These are phyloP conservation scores for Phrynosoma blainvillii DNA, from an alignment of 2,113 vertebrate species.

Conservation along the genomic window DNA sequence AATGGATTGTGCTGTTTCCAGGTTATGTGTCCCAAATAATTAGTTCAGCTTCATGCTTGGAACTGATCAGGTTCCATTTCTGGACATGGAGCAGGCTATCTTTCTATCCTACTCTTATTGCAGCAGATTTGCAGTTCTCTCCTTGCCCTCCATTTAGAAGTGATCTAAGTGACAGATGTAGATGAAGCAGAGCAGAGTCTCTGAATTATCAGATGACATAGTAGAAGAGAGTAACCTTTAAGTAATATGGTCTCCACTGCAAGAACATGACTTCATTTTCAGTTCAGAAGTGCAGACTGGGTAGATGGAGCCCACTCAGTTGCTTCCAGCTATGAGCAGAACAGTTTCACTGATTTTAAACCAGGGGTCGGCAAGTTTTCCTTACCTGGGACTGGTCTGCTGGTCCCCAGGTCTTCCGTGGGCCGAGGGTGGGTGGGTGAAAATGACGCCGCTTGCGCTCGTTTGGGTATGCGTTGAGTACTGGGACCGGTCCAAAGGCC, in stretches of 20 bases:
- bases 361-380: no score
- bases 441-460: no score
- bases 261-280: conserved; percentile 3
- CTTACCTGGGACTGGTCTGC: no score
- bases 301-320: background rate
- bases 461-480: no score
- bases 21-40: conserved; percentile 20
- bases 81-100: conserved; percentile 32
- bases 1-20: conserved; percentile 21
- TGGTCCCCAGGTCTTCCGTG: no score
- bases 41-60: conserved; percentile 38
- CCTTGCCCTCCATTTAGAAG: conserved; percentile 38
- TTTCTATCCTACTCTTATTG: conserved; percentile 4
- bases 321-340: background rate
- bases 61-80: conserved; percentile 38
- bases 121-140: conserved; percentile 37
- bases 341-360: background rate
- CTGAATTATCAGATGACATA: conserved; percentile 27
- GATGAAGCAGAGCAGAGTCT: conserved; percentile 34
- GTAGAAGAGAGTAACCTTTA: conserved; percentile 54
- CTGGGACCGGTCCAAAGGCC: no score
- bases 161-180: conserved; percentile 34
- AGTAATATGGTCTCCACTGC: conserved; percentile 23
- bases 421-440: no score
- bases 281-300: conserved; percentile 24